phyloP scores from a whole-genome alignment of 2,888 invertebrate genomes.

The Entomobrya proxima region DNA sequence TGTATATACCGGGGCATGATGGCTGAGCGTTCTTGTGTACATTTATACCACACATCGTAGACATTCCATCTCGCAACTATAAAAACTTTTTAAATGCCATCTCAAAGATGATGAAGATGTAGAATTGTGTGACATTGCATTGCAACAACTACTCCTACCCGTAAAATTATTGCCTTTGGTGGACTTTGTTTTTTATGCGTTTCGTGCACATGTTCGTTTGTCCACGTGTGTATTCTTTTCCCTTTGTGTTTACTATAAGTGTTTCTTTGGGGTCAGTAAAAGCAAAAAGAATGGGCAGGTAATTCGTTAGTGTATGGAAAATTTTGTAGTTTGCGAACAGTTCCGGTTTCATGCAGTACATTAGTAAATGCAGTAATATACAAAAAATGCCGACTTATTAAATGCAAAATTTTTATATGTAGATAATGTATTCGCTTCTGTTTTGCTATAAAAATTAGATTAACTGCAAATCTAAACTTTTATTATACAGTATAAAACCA shows the following conservation, averaged over 20 bases:
- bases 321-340: neutral
- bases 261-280: neutral
- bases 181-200: neutral
- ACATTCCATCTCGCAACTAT: too few relatives aligned
- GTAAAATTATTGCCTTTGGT: neutral
- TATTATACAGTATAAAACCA: too few relatives aligned
- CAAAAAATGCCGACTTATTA: too few relatives aligned
- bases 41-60: too few relatives aligned
- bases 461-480: too few relatives aligned
- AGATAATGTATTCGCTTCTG: too few relatives aligned
- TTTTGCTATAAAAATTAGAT: too few relatives aligned
- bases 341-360: neutral
- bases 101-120: too few relatives aligned
- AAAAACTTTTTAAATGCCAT: too few relatives aligned
- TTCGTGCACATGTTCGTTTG: conserved; percentile 25
- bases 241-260: neutral
- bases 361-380: too few relatives aligned
- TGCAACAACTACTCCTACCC: neutral
- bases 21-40: neutral
- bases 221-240: conserved; percentile 15
- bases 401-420: too few relatives aligned
- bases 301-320: neutral
- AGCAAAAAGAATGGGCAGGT: neutral
- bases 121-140: conserved; percentile 1
- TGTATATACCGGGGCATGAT: too few relatives aligned